Percentiles rank a stretch among this genome's conserved stretches.
Conservation (phyloP, 1,140 invertebrate genomes). For the Paralvinella palmiformis region DNA sequence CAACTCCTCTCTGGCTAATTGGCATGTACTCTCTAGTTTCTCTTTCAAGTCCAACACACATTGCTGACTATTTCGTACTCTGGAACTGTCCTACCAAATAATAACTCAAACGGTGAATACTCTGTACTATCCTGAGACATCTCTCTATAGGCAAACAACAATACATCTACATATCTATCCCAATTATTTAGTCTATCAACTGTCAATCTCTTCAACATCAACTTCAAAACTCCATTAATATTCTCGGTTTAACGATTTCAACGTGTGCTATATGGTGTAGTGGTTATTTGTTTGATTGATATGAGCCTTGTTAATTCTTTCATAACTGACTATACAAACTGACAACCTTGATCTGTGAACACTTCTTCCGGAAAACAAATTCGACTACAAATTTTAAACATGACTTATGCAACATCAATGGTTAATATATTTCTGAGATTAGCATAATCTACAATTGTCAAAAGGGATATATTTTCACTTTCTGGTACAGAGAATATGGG, state of each 20-base stretch:
- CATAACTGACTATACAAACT: too few species aligned
- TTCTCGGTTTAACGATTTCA: constrained; percentile 15
- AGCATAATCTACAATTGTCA: constrained; percentile 22
- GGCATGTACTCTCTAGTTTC: constrained; percentile 18
- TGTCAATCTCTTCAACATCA: constrained; percentile 21
- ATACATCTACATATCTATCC: constrained; percentile 8
- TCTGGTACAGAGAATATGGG: constrained; percentile 2
- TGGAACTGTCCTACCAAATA: constrained; percentile 29
- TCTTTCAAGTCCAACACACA: neutral
- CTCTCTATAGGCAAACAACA: constrained; percentile 18
- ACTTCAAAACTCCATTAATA: constrained; percentile 15
- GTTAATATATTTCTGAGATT: constrained; percentile 27
- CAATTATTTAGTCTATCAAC: constrained; percentile 12
- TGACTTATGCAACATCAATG: constrained; percentile 20
- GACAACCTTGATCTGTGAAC: constrained; percentile 50
- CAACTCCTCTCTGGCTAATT: constrained; percentile 22
- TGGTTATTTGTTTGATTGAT: neutral
- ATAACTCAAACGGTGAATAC: constrained; percentile 32
- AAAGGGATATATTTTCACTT: constrained; percentile 19
- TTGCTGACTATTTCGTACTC: neutral
- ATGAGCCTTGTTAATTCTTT: too few species aligned
- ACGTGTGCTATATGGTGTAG: constrained; percentile 14
- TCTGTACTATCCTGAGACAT: constrained; percentile 16
- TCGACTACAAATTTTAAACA: constrained; percentile 28
- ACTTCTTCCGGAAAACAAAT: constrained; percentile 46